A percentile compares a stretch with the other conserved stretches of the same genome.
Conservation (phyloP, 2,888 invertebrate species). For the Xestia ashworthii region DNA sequence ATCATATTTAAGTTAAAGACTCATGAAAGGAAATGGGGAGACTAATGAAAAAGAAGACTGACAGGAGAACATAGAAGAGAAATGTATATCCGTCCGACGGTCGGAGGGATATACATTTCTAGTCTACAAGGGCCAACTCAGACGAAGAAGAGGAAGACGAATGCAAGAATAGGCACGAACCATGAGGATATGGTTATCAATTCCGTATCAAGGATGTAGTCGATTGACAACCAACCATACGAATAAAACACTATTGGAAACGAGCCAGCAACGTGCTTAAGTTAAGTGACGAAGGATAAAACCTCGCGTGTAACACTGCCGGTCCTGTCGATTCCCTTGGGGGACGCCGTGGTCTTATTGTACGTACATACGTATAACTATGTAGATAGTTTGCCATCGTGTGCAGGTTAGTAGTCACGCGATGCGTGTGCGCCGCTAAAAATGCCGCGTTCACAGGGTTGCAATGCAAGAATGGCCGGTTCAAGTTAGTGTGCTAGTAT, state of each 20-base stretch:
- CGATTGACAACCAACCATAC: neutral
- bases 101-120: too few species aligned
- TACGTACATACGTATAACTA: neutral
- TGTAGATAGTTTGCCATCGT: slow-evolving; percentile 18
- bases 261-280: neutral
- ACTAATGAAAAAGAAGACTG: neutral
- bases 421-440: slow-evolving; percentile 35
- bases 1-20: neutral
- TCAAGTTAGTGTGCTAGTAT: slow-evolving; percentile 31
- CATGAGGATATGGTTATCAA: neutral
- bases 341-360: slow-evolving; percentile 2
- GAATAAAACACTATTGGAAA: slow-evolving; percentile 11
- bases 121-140: neutral
- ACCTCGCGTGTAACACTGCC: neutral
- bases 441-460: slow-evolving; percentile 15
- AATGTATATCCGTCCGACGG: neutral
- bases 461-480: slow-evolving; percentile 26
- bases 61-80: neutral
- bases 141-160: neutral
- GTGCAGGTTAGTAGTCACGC: slow-evolving; percentile 47
- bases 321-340: neutral
- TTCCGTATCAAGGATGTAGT: neutral
- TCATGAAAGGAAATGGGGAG: neutral
- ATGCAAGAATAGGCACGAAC: neutral
- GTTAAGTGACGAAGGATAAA: slow-evolving; percentile 3